Base-by-base conservation (phyloP, 2,888 invertebrate genomes). In the Catocala nupta region DNA sequence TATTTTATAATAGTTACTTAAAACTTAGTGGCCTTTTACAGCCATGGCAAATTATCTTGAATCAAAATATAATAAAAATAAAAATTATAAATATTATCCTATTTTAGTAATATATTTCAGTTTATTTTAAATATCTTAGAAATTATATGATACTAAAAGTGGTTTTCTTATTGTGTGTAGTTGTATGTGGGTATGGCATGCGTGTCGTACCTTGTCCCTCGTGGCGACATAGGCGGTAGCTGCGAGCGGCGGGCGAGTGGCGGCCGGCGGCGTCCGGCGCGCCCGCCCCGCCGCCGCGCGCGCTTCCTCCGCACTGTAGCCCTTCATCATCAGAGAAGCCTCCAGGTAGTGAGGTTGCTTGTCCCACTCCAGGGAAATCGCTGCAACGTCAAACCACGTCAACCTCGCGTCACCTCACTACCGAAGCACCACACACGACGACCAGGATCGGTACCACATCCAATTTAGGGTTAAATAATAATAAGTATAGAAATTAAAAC, bases 241-340 rank as follows among this genome's bases (percentile, higher is more conserved):
- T 92, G 86, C 87, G 84, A 89, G 90, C 87, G 87, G 86, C 83
- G 89, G 89, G 93, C 94, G 91, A 92, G 84, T 79, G 76, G 49
- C 78, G 79, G 66, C 47, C 51, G 48, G 10, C 44, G 44, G 34
- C 16, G 52, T 43, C 0, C 55, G 59, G n/a, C 71, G 81, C 70
- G 80, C 70, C 79, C 89, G 87, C 74, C 76, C 81, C 82, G 91
- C 91, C 80, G 89, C 91, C 82, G 76, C 90, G 71, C 90, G 93
- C 86, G 95, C 94, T 84, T 93, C 93, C 89, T 91, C 91, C 90
- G 90, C 92, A 68, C 89, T 90, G 92, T 94, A 94, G 62, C 94
- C 97, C 96, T 95, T 97, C 97, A 96, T 97, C 97, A 96, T 97
- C 97, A 96, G 97, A 96, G 97, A 97, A 97, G 95, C 97, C 96